These are phyloP conservation scores for Scopus umbretta DNA, from an alignment of 2,113 vertebrate genomes.

Conservation along the genomic window DNA sequence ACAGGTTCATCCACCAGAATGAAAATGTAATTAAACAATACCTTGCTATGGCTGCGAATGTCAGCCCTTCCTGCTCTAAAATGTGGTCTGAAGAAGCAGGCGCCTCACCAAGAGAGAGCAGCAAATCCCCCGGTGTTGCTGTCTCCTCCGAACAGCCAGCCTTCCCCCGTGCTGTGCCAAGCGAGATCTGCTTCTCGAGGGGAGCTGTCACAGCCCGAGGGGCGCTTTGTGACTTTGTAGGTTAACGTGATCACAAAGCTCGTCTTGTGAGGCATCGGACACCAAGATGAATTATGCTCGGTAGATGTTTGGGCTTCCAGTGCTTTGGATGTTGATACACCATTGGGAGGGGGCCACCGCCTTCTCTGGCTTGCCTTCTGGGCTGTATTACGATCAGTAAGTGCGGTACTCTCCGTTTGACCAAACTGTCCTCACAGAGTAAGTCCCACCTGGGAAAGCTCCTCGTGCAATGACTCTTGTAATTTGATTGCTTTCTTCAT, in stretches of 20 bases:
- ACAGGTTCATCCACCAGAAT: not conserved
- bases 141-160: not conserved
- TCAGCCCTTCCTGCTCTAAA: not conserved
- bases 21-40: not conserved
- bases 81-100: not conserved
- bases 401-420: not conserved
- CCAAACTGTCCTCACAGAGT: not conserved
- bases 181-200: not conserved
- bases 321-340: not conserved
- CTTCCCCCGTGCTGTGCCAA: not conserved
- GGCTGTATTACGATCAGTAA: not conserved
- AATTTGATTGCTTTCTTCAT: not conserved
- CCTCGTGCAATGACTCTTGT: not conserved
- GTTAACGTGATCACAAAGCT: not conserved
- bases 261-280: rapidly evolving
- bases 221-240: rapidly evolving
- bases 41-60: not conserved
- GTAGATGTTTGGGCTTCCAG: not conserved
- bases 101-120: not conserved
- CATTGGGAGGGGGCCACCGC: not conserved
- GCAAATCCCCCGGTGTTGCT: not conserved
- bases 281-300: rapidly evolving
- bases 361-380: not conserved
- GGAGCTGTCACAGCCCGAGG: not conserved
- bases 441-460: not conserved